Evolutionary conservation across 2,888 invertebrate genomes (phyloP), one percentile per base, ranked within the genome.

Genomic region (Harmothoe impar): DNA sequence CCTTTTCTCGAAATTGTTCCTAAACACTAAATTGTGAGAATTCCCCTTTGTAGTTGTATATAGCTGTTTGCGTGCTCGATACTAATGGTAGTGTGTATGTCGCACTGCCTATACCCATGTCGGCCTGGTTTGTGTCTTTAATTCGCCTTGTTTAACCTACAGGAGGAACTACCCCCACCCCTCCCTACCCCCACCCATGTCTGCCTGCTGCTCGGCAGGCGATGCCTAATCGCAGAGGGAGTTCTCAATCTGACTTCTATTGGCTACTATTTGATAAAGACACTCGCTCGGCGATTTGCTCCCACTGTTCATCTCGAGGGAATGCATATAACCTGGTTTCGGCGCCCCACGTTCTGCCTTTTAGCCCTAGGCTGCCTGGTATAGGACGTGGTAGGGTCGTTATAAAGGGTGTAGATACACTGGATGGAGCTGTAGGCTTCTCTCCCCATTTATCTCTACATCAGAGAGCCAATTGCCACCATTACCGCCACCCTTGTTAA

Each of bases 201-300:
- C 51, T 7, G 84, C 84, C 17, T n/a, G 20, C 52, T 20, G 56
- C 86, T 29, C 52, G 54, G 33, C 25, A 86, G 25, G 33, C 84
- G 43, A 84, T 33, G 25, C 84, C 43, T n/a, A 29, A 86, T 52
- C 86, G 52, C 54, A n/a, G 29, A 1, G 86, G 86, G 86, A 86
- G 20, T 86, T 86, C 86, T 86, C 86, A 86, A 86, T 86, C 86
- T 86, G 86, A 86, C 86, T 86, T 86, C 86, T 86, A 86, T 86
- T 86, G 86, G 86, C 86, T 54, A 29, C 86, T 86, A 86, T 86
- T 86, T 86, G 86, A 86, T 86, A 86, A 86, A 86, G 86, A 86
- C 86, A 86, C 86, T 86, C 86, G 54, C 31, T 7, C 54, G 29
- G 86, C 86, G 86, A 86, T 86, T 86, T 54, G 86, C 86, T 86